Conservation (phyloP, 2,888 invertebrate genomes). For the Diloba caeruleocephala region DNA sequence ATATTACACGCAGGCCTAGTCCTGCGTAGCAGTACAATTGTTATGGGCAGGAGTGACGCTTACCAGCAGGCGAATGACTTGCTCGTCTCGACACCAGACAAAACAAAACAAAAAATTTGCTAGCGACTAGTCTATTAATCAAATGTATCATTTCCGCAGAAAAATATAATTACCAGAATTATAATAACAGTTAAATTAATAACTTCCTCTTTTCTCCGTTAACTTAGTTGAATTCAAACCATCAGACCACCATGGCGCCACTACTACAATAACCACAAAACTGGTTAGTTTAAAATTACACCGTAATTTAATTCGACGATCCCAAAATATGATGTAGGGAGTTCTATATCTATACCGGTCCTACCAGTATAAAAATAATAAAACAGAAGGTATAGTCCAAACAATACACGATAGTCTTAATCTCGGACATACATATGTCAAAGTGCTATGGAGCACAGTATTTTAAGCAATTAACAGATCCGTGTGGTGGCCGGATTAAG, state of each 20-base stretch:
- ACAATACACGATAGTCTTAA: neutral
- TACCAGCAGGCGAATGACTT: no score
- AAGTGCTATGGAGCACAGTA: no score
- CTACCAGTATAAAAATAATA: neutral
- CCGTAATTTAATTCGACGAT: slow-evolving; percentile 29
- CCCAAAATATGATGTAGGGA: slow-evolving; percentile 38
- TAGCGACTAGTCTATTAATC: no score
- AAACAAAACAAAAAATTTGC: no score
- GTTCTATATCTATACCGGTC: slow-evolving; percentile 25
- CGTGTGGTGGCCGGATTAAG: no score
- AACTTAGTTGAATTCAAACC: slow-evolving; percentile 31
- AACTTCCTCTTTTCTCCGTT: slow-evolving; percentile 36
- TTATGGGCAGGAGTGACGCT: no score
- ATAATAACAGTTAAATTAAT: slow-evolving; percentile 29
- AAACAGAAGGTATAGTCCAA: slow-evolving; percentile 12
- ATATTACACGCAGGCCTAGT: no score
- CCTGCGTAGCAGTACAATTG: no score
- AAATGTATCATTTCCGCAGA: slow-evolving; percentile 24
- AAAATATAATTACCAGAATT: slow-evolving; percentile 8
- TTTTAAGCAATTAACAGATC: no score
- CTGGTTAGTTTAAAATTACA: slow-evolving; percentile 41
- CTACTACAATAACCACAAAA: slow-evolving; percentile 18
- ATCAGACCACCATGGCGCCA: slow-evolving; percentile 41
- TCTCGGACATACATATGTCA: no score
- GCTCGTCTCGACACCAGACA: no score